Conservation (phyloP, 2,113 vertebrate species). For the Tympanuchus pallidicinctus region DNA sequence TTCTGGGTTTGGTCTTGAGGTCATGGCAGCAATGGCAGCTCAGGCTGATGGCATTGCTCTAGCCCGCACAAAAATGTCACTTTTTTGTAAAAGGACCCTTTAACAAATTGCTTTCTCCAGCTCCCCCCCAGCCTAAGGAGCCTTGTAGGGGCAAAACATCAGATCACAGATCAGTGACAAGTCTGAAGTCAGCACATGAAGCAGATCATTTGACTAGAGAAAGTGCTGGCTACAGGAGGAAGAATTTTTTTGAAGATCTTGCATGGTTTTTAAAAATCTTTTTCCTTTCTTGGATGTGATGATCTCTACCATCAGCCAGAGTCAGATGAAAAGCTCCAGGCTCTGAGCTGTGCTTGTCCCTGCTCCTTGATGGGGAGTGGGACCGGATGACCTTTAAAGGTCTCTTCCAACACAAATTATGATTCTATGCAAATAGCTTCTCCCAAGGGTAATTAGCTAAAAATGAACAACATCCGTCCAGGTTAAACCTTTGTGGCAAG, state of each 20-base stretch:
- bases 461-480: background rate
- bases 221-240: too few species aligned
- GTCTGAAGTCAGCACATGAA: background rate
- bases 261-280: background rate
- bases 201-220: background rate
- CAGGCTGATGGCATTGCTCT: accelerated
- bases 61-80: background rate
- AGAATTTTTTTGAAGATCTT: background rate
- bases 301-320: background rate
- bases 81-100: background rate
- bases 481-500: background rate
- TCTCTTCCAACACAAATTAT: too few species aligned
- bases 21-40: background rate
- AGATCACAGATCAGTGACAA: background rate
- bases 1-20: background rate
- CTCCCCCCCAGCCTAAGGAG: background rate
- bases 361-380: too few species aligned
- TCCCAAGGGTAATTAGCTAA: background rate
- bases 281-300: background rate
- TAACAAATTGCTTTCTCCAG: background rate
- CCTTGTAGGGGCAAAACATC: background rate
- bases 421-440: background rate
- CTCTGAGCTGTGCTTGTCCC: too few species aligned
- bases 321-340: background rate
- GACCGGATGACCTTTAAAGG: too few species aligned